phyloP scores from a whole-genome alignment of 2,888 invertebrate genomes.

The Lasioglossum vierecki region DNA sequence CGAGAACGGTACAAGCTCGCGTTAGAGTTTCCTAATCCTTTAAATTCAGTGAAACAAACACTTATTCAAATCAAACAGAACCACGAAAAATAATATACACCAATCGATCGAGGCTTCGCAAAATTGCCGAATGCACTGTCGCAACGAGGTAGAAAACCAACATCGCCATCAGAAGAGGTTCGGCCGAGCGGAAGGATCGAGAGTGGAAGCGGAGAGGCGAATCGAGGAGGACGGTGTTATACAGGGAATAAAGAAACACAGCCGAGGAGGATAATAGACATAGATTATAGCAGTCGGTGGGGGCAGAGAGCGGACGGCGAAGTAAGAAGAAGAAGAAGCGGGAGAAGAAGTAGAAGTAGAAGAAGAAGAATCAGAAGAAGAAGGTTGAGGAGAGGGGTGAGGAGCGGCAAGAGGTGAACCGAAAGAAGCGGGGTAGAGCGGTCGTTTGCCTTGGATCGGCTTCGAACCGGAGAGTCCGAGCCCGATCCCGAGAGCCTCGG shows the following conservation, averaged over 20 bases:
- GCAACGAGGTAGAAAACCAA: slow-evolving; percentile 32
- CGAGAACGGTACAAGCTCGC: background rate
- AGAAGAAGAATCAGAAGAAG: background rate
- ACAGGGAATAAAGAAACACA: slow-evolving; percentile 61
- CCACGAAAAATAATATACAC: no score
- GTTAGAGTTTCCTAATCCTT: background rate
- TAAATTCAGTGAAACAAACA: background rate
- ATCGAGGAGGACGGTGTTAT: slow-evolving; percentile 40
- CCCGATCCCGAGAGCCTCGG: slow-evolving; percentile 59
- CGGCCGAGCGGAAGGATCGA: background rate
- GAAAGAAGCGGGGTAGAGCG: slow-evolving; percentile 79
- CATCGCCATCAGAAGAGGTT: slow-evolving; percentile 28
- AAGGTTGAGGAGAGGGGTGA: background rate
- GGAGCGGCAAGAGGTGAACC: slow-evolving; percentile 33
- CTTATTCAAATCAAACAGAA: fast-evolving
- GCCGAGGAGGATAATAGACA: slow-evolving; percentile 70
- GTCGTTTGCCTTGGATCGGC: slow-evolving; percentile 83
- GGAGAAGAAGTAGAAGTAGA: background rate
- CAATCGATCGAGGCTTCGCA: background rate
- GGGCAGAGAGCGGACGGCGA: slow-evolving; percentile 47
- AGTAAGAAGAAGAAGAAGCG: background rate
- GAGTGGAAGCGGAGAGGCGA: background rate
- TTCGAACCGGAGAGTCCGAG: slow-evolving; percentile 76
- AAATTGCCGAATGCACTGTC: slow-evolving; percentile 26
- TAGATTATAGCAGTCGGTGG: slow-evolving; percentile 69